phyloP scores from a whole-genome alignment of 2,113 vertebrate species.

The Macquaria ambigua region DNA sequence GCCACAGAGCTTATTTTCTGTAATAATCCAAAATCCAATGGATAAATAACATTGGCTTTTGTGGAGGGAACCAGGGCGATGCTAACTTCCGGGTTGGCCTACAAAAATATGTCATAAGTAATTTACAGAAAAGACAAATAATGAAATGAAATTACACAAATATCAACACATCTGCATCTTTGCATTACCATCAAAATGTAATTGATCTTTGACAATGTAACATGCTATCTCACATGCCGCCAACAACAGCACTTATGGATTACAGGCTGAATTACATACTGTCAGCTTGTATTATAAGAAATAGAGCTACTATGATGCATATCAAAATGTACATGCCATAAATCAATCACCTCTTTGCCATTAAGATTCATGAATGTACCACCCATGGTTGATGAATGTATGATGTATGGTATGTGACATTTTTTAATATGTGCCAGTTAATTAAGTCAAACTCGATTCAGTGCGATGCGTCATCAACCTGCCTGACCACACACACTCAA shows the following conservation, averaged over 20 bases:
- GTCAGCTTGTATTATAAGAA: conserved; percentile 48
- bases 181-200: not conserved
- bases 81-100: too few species aligned
- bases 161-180: not conserved
- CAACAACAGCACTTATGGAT: not conserved
- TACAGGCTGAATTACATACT: not conserved
- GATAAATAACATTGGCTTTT: too few species aligned
- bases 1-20: too few species aligned
- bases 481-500: conserved; percentile 38
- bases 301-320: not conserved
- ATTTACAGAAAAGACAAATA: not conserved
- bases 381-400: conserved; percentile 49
- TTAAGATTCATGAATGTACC: conserved; percentile 55
- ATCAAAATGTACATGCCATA: conserved; percentile 36
- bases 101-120: too few species aligned
- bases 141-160: not conserved
- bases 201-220: not conserved
- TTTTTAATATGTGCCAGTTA: conserved; percentile 78
- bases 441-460: conserved; percentile 61
- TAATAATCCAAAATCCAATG: too few species aligned
- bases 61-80: too few species aligned
- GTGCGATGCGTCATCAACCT: conserved; percentile 40
- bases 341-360: conserved; percentile 64
- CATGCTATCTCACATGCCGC: not conserved
- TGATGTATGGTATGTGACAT: conserved; percentile 69